phyloP scores from a whole-genome alignment of 2,888 invertebrate species.

The Caenorhabditis imperialis region DNA sequence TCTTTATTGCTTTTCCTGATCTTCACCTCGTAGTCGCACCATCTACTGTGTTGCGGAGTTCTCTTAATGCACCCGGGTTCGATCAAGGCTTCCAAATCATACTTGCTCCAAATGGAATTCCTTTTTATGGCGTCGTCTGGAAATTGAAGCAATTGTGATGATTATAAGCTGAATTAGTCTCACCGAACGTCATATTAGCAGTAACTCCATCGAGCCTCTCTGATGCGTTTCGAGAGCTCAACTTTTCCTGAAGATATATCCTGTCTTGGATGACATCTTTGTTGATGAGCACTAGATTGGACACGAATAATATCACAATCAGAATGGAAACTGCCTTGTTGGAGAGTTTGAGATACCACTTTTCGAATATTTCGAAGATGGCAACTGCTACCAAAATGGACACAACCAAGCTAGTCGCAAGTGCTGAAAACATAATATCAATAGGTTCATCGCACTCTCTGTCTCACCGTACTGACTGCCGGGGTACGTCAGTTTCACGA shows the following conservation, averaged over 20 bases:
- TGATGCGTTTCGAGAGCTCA: neutral
- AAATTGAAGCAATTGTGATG: neutral
- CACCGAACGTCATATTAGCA: conserved; percentile 25
- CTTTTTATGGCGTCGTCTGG: conserved; percentile 25
- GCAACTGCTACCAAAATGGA: conserved; percentile 18
- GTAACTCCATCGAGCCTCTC: conserved; percentile 20
- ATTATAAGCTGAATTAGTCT: neutral
- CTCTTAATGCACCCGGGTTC: conserved; percentile 28
- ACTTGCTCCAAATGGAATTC: conserved; percentile 31
- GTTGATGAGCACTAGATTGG: conserved; percentile 20
- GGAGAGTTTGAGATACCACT: conserved; percentile 36
- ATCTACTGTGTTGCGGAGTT: conserved; percentile 27
- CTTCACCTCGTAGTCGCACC: conserved; percentile 40
- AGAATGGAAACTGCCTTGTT: conserved; percentile 7
- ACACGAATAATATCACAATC: conserved; percentile 20
- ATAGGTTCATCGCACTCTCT: neutral
- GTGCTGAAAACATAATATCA: conserved; percentile 14
- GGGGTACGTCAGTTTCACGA: conserved; percentile 1
- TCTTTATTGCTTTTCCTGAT: neutral
- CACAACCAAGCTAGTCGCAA: conserved; percentile 4
- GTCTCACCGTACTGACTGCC: conserved; percentile 14
- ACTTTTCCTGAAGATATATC: neutral
- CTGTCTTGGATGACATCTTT: conserved; percentile 30
- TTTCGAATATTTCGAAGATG: conserved; percentile 25
- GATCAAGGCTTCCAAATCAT: conserved; percentile 25